Base-by-base conservation (phyloP, 2,113 vertebrate genomes). In the Trichomycterus rosablanca region DNA sequence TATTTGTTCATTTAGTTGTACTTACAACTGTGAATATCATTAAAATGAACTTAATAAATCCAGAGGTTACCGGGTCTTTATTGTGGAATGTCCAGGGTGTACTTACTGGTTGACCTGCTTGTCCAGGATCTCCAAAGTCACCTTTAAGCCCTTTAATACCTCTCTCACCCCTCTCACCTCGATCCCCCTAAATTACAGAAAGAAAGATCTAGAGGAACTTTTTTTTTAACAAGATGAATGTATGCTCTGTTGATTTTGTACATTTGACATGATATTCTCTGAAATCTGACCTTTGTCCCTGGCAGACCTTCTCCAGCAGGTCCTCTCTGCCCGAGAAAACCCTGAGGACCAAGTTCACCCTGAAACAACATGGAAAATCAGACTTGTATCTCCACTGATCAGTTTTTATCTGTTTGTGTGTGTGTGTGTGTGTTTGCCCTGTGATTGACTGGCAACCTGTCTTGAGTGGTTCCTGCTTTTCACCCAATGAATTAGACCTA, bases 321-420 rank as follows among this genome's bases (percentile, higher is more conserved):
- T 0, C 93, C 93, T 67, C 92, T 83, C 8, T 89, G 89, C 46
- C 93, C 93, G 12, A 80, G 74, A 63, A 90, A 76, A 12, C 93
- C 92, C 77, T 88, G 90, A 71, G 80, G 20, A 58, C 93, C 93
- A 65, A 86, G 89, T 67, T 92, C 90, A 5, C 93, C 93, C 93
- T 95, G 64, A 56, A 66, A 71, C 40, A 76, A 28, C 7, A 14
- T n/a, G 3, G 14, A 3, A 18, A 19, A 7, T n/a, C 18, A n/a
- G n/a, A n/a, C n/a, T n/a, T n/a, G n/a, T n/a, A n/a, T n/a, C n/a
- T n/a, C n/a, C n/a, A n/a, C n/a, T n/a, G n/a, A n/a, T n/a, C n/a
- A n/a, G n/a, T n/a, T n/a, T n/a, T n/a, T n/a, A n/a, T n/a, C n/a
- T n/a, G n/a, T n/a, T n/a, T n/a, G n/a, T n/a, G n/a, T n/a, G n/a